Base-by-base conservation (phyloP, 2,888 invertebrate species). In the Leuctra nigra region DNA sequence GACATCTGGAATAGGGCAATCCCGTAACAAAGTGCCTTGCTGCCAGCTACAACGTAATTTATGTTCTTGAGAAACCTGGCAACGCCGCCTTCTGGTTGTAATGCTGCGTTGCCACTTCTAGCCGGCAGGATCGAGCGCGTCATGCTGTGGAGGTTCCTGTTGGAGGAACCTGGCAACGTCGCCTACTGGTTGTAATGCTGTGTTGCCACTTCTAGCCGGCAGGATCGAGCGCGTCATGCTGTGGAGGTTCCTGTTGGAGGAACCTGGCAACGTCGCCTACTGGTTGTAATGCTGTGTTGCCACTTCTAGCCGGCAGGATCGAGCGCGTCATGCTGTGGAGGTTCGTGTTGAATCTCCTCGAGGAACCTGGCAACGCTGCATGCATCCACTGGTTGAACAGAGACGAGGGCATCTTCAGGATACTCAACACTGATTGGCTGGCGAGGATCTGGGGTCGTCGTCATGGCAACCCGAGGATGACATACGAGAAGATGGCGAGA, bases 401-500 rank as follows among this genome's bases (percentile, higher is more conserved):
- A n/a, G 61, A 63, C 2, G 61, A 62, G 22, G 63, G 63, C 20
- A 56, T 63, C 33, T 63, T 63, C 54, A 56, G 61, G 2, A 62
- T 63, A 36, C 50, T 60, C 25, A 62, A 63, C 53, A 62, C 61
- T 11, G 59, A 61, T 18, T 59, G 58, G 60, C 57, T 63, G 53
- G 63, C 63, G 16, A 53, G 59, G 16, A 56, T 58, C 2, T 63
- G 63, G 63, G 63, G 63, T 9, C 23, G 59, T 6, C 46, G 59
- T 1, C 62, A 63, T 44, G 61, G 62, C 22, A 63, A 63, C 39
- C 63, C 63, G 4, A 54, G 59, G 13, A 63, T 63, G 63, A 62
- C 63, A 1, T 63, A 63, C 50, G 63, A 63, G 52, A 63, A 63
- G 58, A 61, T 63, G 62, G 60, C 63, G 11, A 52, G 63, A 29